phyloP scores from a whole-genome alignment of 2,113 vertebrate genomes.

The Speoplatyrhinus poulsoni region DNA sequence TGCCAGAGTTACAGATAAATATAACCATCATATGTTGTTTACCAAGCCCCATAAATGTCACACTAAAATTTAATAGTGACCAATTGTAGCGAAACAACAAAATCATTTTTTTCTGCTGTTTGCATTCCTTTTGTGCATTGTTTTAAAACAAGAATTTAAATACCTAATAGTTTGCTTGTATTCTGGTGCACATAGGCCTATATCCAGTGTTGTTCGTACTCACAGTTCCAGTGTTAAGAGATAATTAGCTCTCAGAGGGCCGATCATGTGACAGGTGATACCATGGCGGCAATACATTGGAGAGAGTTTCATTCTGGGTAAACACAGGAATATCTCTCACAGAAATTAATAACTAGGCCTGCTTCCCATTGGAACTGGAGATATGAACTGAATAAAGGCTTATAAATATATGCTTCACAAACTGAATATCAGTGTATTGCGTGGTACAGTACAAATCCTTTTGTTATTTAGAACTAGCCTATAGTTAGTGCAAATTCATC shows the following conservation, averaged over 20 bases:
- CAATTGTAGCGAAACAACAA: background rate
- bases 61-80: slow-evolving; percentile 1
- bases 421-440: slow-evolving; percentile 23
- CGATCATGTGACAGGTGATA: slow-evolving; percentile 69
- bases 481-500: background rate
- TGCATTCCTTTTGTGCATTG: background rate
- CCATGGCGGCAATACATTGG: slow-evolving; percentile 61
- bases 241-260: slow-evolving; percentile 68
- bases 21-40: slow-evolving; percentile 19
- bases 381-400: slow-evolving; percentile 21
- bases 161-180: background rate
- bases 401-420: slow-evolving; percentile 28
- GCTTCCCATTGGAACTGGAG: slow-evolving; percentile 6
- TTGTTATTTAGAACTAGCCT: too few relatives aligned
- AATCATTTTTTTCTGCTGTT: background rate
- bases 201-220: slow-evolving; percentile 45
- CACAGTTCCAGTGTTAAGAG: slow-evolving; percentile 35
- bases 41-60: slow-evolving; percentile 8
- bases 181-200: slow-evolving; percentile 15
- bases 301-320: slow-evolving; percentile 46
- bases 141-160: background rate
- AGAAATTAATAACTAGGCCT: slow-evolving; percentile 49
- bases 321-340: slow-evolving; percentile 51
- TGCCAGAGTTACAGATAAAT: slow-evolving; percentile 39
- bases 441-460: too few relatives aligned